A percentile compares a stretch with the other conserved stretches of the same genome.
Conservation (phyloP, 2,797 vertebrate genomes). For the Heteromormyrus szaboi region DNA sequence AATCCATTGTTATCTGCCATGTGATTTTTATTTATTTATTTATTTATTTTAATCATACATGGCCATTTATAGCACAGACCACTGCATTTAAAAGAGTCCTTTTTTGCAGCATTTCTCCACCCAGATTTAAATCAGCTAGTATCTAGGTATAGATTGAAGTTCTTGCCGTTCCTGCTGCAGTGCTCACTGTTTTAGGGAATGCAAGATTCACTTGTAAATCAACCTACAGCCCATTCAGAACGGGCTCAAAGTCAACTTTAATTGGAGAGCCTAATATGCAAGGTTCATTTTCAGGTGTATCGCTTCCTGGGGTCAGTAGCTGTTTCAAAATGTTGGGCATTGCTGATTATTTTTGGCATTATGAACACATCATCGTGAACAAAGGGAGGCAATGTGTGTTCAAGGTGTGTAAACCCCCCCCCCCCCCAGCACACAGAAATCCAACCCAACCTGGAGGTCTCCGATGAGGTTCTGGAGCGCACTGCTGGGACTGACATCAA, state of each 20-base stretch:
- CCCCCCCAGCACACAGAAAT: conserved; percentile 77
- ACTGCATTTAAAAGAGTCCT: not conserved
- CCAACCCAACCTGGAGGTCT: conserved; percentile 76
- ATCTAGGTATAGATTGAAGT: not conserved
- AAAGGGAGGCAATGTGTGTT: not conserved
- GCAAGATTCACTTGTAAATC: not conserved
- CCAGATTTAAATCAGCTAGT: not conserved
- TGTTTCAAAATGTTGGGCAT: not conserved
- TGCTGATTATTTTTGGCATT: not conserved
- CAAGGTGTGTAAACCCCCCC: not conserved
- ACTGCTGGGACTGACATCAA: conserved; percentile 84
- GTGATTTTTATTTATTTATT: not conserved
- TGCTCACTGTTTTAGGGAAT: not conserved
- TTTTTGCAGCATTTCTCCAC: not conserved
- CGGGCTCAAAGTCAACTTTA: not conserved
- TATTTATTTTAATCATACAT: not conserved
- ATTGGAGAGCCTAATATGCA: not conserved
- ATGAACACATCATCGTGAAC: not conserved
- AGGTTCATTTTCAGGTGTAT: not conserved
- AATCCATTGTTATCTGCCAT: not conserved
- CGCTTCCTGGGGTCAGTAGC: not conserved
- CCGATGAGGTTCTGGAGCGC: conserved; percentile 85
- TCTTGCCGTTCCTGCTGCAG: not conserved
- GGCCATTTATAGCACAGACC: not conserved
- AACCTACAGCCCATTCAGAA: not conserved